These are phyloP conservation scores for Ctenicera cuprea DNA, from an alignment of 2,888 invertebrate species.

Conservation along the genomic window DNA sequence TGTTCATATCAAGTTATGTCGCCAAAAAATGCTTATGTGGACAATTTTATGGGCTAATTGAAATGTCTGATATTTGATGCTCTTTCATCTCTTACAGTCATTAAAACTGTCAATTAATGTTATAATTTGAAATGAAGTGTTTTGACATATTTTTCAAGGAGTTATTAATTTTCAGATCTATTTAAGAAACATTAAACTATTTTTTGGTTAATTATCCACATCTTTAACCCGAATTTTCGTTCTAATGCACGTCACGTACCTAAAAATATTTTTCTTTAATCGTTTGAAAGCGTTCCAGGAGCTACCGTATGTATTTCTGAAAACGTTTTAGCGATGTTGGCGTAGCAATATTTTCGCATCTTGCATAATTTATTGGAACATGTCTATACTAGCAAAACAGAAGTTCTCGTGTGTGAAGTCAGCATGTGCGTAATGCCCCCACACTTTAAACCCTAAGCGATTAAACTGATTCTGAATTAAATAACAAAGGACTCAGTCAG, in stretches of 20 bases:
- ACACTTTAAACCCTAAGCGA: constrained; percentile 62
- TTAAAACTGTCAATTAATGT: too few relatives aligned
- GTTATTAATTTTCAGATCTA: too few relatives aligned
- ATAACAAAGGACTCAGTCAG: constrained; percentile 72
- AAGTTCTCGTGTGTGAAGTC: constrained; percentile 65
- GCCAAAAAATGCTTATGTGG: too few relatives aligned
- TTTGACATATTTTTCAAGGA: too few relatives aligned
- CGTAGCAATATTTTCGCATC: constrained; percentile 11
- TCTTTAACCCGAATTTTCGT: constrained; percentile 6
- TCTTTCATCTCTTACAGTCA: too few relatives aligned
- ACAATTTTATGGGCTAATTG: too few relatives aligned
- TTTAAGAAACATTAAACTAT: constrained; percentile 24
- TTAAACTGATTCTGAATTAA: constrained; percentile 71
- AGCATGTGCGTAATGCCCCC: constrained; percentile 62
- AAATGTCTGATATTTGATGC: too few relatives aligned
- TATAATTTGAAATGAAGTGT: too few relatives aligned
- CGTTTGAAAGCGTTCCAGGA: constrained; percentile 22
- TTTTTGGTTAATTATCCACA: constrained; percentile 43
- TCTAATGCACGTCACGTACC: constrained; percentile 5
- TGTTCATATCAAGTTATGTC: too few relatives aligned
- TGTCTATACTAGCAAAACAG: constrained; percentile 34
- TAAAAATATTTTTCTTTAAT: constrained; percentile 38
- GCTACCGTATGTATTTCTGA: not conserved
- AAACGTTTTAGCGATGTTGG: constrained; percentile 12
- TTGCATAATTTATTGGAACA: constrained; percentile 24